These are phyloP conservation scores for Leptocoma aspasia DNA, from an alignment of 2,113 vertebrate species.

Conservation along the genomic window DNA sequence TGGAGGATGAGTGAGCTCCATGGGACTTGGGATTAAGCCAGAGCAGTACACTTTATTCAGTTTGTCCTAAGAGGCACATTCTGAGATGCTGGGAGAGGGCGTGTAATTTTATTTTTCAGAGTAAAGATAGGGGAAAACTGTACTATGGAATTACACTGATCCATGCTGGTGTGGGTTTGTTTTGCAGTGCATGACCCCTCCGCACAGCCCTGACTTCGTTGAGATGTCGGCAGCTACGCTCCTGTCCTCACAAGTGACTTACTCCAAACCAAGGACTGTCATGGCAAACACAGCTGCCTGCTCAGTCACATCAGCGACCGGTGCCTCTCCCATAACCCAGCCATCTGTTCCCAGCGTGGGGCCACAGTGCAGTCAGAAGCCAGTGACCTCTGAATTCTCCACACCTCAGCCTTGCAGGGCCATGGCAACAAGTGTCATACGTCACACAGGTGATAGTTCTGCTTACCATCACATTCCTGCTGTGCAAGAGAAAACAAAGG, in stretches of 20 bases:
- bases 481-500: background rate
- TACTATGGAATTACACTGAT: background rate
- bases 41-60: background rate
- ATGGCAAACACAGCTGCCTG: conserved; percentile 31
- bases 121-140: background rate
- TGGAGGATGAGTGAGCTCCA: background rate
- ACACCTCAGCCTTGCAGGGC: conserved; percentile 68
- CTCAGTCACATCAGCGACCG: background rate
- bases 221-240: conserved; percentile 73
- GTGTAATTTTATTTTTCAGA: background rate
- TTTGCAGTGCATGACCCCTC: conserved; percentile 94
- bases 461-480: conserved; percentile 70
- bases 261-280: conserved; percentile 65
- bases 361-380: conserved; percentile 27
- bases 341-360: conserved; percentile 14
- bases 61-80: background rate
- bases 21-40: background rate
- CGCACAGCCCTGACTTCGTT: conserved; percentile 89
- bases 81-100: background rate
- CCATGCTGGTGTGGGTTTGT: background rate
- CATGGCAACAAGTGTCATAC: conserved; percentile 86
- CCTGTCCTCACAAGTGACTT: conserved; percentile 67
- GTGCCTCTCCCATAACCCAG: background rate
- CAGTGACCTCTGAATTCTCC: conserved; percentile 2
- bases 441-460: conserved; percentile 81